Evolutionary conservation across 2,113 vertebrate genomes (phyloP), one percentile per base, ranked within the genome.

Genomic region (Ammospiza nelsoni): DNA sequence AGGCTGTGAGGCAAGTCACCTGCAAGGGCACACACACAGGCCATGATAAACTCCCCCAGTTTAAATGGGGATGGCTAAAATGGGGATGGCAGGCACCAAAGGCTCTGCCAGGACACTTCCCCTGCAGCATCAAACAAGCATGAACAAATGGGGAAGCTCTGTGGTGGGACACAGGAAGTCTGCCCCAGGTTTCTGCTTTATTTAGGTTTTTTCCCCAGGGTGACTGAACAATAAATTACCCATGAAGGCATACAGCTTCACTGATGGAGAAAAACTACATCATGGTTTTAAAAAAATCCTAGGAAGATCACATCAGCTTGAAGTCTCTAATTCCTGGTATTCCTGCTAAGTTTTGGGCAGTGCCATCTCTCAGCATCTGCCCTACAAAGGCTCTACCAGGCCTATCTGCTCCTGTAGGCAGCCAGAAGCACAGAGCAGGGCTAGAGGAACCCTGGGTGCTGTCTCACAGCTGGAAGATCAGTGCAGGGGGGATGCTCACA

Each of bases 1-100:
- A 98, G 97, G 92, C 92, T 98, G 61, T 9, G 84, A 69, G 98
- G 98, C 68, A 98, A 46, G 33, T 98, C 96, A 96, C 92, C 98
- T 98, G 57, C 39, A 58, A 54, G 66, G 37, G 28, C 4, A n/a
- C 51, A 92, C 37, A 71, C 7, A 74, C 0, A 22, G 81, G 46
- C 43, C 31, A 12, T 0, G 44, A 31, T 84, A 2, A 66, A 3
- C 54, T 41, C 41, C 37, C 39, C 35, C 2, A 41, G 41, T 41
- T 41, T 41, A 41, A 63, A 48, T 0, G 1, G 46, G 59, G 24
- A 8, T 2, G 2, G 79, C 24, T 35, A 35, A 41, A 63, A 48
- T 0, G 1, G 46, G 59, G 24, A 8, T 2, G 2, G 79, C 24
- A 86, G 25, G 9, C 66, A 10, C 15, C 46, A 54, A 80, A 87